Conservation (phyloP, 2,888 invertebrate genomes). For the Macrosoma leucophasiata region DNA sequence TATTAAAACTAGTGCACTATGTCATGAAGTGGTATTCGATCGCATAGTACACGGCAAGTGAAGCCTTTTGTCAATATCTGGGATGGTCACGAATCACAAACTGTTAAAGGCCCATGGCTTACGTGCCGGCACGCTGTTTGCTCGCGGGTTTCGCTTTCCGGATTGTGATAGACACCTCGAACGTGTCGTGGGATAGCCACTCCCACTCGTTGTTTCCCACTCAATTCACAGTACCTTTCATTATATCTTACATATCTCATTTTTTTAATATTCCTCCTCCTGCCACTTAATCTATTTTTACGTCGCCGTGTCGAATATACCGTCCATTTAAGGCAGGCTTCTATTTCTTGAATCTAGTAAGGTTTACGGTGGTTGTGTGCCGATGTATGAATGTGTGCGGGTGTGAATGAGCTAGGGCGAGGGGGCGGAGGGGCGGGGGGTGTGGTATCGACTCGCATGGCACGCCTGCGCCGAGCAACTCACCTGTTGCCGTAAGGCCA, state of each 20-base stretch:
- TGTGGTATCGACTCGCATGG: conserved; percentile 65
- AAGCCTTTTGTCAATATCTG: conserved; percentile 27
- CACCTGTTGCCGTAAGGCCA: conserved; percentile 72
- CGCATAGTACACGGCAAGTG: conserved; percentile 25
- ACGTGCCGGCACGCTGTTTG: conserved; percentile 22
- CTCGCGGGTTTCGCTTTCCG: conserved; percentile 23
- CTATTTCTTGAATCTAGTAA: too few species aligned
- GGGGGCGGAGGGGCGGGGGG: conserved; percentile 39
- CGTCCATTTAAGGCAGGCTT: too few species aligned
- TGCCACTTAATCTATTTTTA: too few species aligned
- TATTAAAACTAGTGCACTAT: too few species aligned
- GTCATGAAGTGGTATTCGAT: conserved; percentile 27
- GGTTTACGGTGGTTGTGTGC: conserved; percentile 23
- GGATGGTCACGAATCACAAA: conserved; percentile 3
- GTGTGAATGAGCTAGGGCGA: conserved; percentile 60
- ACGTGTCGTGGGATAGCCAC: conserved; percentile 31
- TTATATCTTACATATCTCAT: too few species aligned
- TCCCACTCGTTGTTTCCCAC: conserved; percentile 10
- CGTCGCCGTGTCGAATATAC: too few species aligned
- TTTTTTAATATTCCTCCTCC: too few species aligned
- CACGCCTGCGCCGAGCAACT: conserved; percentile 60
- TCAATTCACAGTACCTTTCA: too few species aligned
- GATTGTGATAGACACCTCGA: conserved; percentile 28
- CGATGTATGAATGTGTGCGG: conserved; percentile 44
- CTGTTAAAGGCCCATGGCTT: conserved; percentile 22